phyloP scores from a whole-genome alignment of 2,888 invertebrate species.

The Endomychus coccineus region DNA sequence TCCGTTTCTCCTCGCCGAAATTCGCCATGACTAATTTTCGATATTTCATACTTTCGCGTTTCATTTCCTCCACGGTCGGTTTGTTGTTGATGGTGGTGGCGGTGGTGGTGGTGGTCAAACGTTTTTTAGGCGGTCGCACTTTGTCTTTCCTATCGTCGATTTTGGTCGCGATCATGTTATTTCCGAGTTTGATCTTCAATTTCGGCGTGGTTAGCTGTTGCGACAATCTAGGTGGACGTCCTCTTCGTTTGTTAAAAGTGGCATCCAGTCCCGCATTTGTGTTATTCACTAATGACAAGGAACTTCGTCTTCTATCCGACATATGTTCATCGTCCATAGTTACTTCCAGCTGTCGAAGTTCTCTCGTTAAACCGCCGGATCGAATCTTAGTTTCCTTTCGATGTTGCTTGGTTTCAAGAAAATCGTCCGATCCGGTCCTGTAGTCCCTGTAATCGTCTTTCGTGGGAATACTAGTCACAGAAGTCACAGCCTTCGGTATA shows the following conservation, averaged over 20 bases:
- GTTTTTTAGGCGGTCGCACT: conserved; percentile 75
- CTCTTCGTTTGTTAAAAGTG: conserved; percentile 40
- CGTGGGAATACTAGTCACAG: conserved; percentile 81
- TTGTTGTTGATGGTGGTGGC: too few species aligned
- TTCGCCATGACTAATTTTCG: conserved; percentile 77
- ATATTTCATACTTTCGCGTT: conserved; percentile 81
- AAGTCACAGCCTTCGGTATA: conserved; percentile 83
- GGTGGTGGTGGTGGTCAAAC: conserved; percentile 52
- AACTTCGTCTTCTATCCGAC: conserved; percentile 47
- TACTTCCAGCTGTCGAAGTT: conserved; percentile 57
- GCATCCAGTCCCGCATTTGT: conserved; percentile 36
- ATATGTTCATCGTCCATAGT: conserved; percentile 51
- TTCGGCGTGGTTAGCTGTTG: conserved; percentile 51
- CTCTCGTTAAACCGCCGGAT: conserved; percentile 49
- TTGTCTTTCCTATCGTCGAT: conserved; percentile 47
- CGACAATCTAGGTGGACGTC: conserved; percentile 38
- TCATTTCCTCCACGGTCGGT: conserved; percentile 74
- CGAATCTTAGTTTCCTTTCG: conserved; percentile 50
- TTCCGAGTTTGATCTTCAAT: conserved; percentile 70
- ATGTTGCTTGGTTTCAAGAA: conserved; percentile 63
- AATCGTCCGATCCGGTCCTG: conserved; percentile 40
- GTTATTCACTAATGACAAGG: conserved; percentile 42
- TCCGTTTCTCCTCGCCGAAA: conserved; percentile 59
- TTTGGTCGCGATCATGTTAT: conserved; percentile 42
- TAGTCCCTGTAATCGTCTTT: conserved; percentile 71